A percentile compares a stretch with the other conserved stretches of the same genome.
phyloP scores from a whole-genome alignment of 2,888 invertebrate genomes.

The Ophioninae sp. region DNA sequence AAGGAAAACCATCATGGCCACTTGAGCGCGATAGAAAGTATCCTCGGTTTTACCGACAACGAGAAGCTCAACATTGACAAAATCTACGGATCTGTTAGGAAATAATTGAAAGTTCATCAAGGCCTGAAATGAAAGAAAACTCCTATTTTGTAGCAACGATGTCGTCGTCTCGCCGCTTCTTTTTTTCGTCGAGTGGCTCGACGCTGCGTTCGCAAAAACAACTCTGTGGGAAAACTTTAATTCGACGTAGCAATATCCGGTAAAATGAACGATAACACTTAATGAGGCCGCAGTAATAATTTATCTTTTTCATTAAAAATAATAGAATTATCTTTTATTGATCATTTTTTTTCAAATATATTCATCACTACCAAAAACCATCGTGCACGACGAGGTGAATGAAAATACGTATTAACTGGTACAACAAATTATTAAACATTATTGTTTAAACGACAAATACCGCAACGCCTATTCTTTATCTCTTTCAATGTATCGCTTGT shows the following conservation, averaged over 20 bases:
- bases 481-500: neutral
- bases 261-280: neutral
- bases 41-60: conserved; percentile 91
- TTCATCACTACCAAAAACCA: neutral
- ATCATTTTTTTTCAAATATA: neutral
- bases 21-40: conserved; percentile 94
- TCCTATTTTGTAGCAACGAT: conserved; percentile 22
- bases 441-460: conserved; percentile 5
- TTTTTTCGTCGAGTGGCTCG: conserved; percentile 17
- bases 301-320: neutral
- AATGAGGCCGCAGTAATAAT: neutral
- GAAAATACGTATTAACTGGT: conserved; percentile 2
- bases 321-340: neutral
- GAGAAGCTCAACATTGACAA: conserved; percentile 92
- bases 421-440: neutral
- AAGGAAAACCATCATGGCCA: conserved; percentile 94
- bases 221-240: conserved; percentile 4
- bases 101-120: conserved; percentile 67
- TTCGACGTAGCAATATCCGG: neutral
- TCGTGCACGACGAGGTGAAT: neutral
- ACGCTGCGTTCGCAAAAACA: conserved; percentile 37
- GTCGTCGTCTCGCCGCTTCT: conserved; percentile 6
- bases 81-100: conserved; percentile 75
- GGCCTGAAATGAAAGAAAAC: conserved; percentile 18
- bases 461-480: neutral